Base-by-base conservation (phyloP, 2,113 vertebrate species). In the Albula glossodonta region DNA sequence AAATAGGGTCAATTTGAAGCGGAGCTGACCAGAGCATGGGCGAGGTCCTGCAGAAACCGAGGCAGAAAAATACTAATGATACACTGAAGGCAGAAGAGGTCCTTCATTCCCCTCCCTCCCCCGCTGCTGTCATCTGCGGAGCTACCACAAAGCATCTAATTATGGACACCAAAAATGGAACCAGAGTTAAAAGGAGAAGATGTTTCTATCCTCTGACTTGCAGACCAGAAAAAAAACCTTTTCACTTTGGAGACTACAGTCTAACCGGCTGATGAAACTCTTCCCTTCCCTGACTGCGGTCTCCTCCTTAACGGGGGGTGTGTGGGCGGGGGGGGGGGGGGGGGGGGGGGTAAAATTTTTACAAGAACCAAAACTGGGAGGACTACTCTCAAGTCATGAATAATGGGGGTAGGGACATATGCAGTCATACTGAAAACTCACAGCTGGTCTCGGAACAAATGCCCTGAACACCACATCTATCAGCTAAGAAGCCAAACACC, bases 71-170 rank as follows among this genome's bases (percentile, higher is more conserved):
- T 63, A 53, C 74, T 77, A 70, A 83, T 87, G 83, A 87, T 85
- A 86, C 83, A 80, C 81, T 91, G 86, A 82, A 90, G 86, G 60
- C 60, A 66, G 60, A 19, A 87, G 86, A 13, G 48, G 57, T 74
- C 84, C 84, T 41, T 41, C 22, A 2, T 19, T 88, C 74, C 70
- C 88, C 78, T 87, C 77, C 81, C 15, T 63, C 82, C 66, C 85
- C 1, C n/a, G 5, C 70, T 89, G 79, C 85, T 86, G 85, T 88
- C 88, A 88, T 88, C 91, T 90, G 89, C 87, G 91, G 85, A 85
- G 88, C 88, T 88, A 60, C 90, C 85, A 52, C 90, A 90, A 83
- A 93, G 85, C 78, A 15, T 90, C 87, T 94, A 95, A 96, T 95
- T 95, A 94, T 90, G 92, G 92, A 88, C 56, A 63, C 52, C 87